Evolutionary conservation across 2,113 vertebrate species (phyloP).

Genomic region (Cariama cristata): DNA sequence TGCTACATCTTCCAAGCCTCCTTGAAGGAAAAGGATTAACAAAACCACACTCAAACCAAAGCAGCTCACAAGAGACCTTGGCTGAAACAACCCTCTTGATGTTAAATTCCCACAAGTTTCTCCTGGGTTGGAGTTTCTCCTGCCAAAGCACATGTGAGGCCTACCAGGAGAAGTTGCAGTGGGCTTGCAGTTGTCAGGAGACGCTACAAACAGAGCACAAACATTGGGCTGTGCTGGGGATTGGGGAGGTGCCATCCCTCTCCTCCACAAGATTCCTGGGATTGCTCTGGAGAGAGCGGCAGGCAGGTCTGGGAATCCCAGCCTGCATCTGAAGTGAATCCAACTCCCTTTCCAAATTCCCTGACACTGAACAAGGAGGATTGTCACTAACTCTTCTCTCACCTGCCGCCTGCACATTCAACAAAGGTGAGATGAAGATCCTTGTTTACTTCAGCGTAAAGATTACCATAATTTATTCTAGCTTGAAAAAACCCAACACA

Average conservation of each 20-base stretch:
- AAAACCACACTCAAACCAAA: constrained; percentile 3
- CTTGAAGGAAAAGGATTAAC: not conserved
- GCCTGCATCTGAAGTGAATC: not conserved
- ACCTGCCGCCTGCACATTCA: not conserved
- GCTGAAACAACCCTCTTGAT: not conserved
- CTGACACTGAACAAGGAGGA: not conserved
- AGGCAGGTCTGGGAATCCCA: constrained; percentile 19
- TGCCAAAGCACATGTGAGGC: not conserved
- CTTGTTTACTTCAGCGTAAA: not conserved
- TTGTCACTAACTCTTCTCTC: not conserved
- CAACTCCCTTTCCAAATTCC: not conserved
- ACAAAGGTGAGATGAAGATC: not conserved
- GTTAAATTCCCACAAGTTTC: not conserved
- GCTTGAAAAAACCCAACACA: not conserved
- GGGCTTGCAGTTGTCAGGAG: constrained; percentile 51
- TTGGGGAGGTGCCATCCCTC: not conserved
- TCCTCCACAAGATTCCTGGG: constrained; percentile 42
- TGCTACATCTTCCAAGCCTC: not conserved
- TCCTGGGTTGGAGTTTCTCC: not conserved
- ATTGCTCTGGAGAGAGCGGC: constrained; percentile 28
- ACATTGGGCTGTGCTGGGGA: not conserved
- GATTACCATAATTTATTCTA: not conserved
- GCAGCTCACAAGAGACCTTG: not conserved
- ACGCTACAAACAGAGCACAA: constrained; percentile 55
- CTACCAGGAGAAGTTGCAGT: constrained; percentile 16